Evolutionary conservation across 1,140 invertebrate species (phyloP), one percentile per base, ranked within the genome.

Genomic region (Tetranychus urticae): DNA sequence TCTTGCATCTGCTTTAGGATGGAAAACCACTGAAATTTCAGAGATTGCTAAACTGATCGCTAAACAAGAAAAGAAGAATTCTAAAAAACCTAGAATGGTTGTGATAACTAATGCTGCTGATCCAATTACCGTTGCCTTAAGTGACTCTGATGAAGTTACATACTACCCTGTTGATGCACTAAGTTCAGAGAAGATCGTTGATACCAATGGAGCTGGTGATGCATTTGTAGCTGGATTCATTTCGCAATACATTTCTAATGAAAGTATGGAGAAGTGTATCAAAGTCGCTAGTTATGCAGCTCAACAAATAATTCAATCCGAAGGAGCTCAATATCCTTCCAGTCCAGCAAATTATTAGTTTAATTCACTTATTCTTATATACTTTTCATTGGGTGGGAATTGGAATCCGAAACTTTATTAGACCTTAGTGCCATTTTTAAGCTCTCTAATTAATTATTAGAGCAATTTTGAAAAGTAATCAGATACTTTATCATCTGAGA

Each of bases 121-220:
- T 60, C 82, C 86, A 1, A 84, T 94, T 23, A 78, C 97, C 60
- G 74, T 96, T 31, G 86, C 81, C 1, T 45, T 54, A 42, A 37
- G 14, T 13, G 8, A 34, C 4, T n/a, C 59, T 14, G 13, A 31
- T 31, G 73, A 42, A 82, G 14, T 64, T 10, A 31, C 39, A 33
- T 6, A 36, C 4, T 61, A 37, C 39, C 23, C 46, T 10, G 59
- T 58, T n/a, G 10, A 35, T 7, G 6, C 6, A 8, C 34, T 65
- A 6, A 14, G 31, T 37, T 59, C 58, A 63, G 13, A 34, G 6
- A 77, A 90, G 69, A 82, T 99, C 61, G 80, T 97, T 2, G 94
- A 99, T 71, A 97, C 94, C 1, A 99, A 97, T 78, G 94, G 92
- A 54, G 94, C 94, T 67, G 94, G 94, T 42, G 94, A 99, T 79